These are phyloP conservation scores for Limenitis camilla DNA, from an alignment of 2,888 invertebrate genomes.

Conservation along the genomic window DNA sequence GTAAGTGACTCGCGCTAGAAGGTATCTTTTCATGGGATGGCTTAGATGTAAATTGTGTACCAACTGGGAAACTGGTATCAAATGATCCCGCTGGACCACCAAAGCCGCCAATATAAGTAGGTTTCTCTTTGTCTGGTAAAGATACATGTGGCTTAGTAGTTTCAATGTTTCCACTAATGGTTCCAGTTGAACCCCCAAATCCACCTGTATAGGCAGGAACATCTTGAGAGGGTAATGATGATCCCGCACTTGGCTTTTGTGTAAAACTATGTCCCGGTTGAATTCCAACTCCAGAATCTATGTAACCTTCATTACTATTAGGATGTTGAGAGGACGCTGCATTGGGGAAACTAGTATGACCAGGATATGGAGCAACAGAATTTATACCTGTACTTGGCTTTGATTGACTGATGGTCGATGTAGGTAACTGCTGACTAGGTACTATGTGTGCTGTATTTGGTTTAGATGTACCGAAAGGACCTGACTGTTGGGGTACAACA, in stretches of 20 bases:
- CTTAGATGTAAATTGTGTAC: neutral
- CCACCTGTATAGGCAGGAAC: slow-evolving; percentile 31
- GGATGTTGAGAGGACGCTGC: neutral
- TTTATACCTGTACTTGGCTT: too few relatives aligned
- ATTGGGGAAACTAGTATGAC: neutral
- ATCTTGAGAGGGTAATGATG: slow-evolving; percentile 1
- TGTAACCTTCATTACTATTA: neutral
- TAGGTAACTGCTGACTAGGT: neutral
- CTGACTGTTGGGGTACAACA: neutral
- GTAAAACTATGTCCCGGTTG: neutral
- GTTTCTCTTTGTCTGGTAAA: slow-evolving; percentile 19
- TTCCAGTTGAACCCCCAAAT: slow-evolving; percentile 31
- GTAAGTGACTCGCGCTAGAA: neutral
- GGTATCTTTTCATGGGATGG: neutral
- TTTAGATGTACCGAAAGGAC: neutral
- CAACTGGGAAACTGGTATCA: slow-evolving; percentile 15
- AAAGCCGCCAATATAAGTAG: slow-evolving; percentile 40
- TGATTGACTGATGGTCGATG: too few relatives aligned
- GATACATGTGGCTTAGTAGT: slow-evolving; percentile 7
- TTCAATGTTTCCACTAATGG: slow-evolving; percentile 16
- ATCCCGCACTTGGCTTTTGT: neutral
- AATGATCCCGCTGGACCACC: slow-evolving; percentile 36
- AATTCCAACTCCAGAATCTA: slow-evolving; percentile 8
- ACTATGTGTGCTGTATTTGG: neutral
- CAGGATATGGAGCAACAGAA: neutral